Percentiles rank a stretch among this genome's conserved stretches.
phyloP scores from a whole-genome alignment of 1,140 invertebrate species.

The Ephestia elutella region DNA sequence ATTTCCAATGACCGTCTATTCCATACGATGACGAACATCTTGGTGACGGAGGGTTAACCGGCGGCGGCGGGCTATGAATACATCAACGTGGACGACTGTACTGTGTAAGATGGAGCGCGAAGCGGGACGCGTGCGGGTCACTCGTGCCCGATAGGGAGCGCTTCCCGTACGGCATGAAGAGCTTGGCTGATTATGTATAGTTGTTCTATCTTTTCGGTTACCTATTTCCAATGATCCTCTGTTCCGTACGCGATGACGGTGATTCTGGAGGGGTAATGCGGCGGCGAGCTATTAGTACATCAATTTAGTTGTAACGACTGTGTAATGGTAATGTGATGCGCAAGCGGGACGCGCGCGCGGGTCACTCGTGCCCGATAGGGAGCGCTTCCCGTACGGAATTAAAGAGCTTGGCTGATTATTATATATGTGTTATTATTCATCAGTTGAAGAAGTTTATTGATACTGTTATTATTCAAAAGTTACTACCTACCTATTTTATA shows the following conservation, averaged over 20 bases:
- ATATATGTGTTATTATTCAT: too few relatives aligned
- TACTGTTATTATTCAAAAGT: too few relatives aligned
- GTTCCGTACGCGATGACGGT: constrained; percentile 94
- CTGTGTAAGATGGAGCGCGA: constrained; percentile 92
- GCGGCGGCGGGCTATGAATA: constrained; percentile 92
- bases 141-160: constrained; percentile 90
- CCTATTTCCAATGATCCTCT: constrained; percentile 89
- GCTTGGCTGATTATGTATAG: constrained; percentile 93
- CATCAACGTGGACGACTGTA: constrained; percentile 97
- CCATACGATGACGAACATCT: constrained; percentile 91
- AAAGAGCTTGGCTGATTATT: constrained; percentile 90
- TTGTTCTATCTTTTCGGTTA: constrained; percentile 27
- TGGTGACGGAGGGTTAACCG: constrained; percentile 93
- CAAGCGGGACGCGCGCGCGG: constrained; percentile 82
- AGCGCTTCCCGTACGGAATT: constrained; percentile 95
- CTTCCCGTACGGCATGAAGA: constrained; percentile 95
- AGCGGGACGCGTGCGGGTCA: constrained; percentile 82
- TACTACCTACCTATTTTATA: too few relatives aligned
- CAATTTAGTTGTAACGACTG: constrained; percentile 97
- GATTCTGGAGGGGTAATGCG: constrained; percentile 91
- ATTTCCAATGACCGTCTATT: constrained; percentile 91
- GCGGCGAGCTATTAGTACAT: constrained; percentile 93
- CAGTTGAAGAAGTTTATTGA: too few relatives aligned
- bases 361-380: constrained; percentile 88
- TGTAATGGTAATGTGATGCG: constrained; percentile 94